Conservation (phyloP, 2,888 invertebrate species). For the Hydraecia micacea region DNA sequence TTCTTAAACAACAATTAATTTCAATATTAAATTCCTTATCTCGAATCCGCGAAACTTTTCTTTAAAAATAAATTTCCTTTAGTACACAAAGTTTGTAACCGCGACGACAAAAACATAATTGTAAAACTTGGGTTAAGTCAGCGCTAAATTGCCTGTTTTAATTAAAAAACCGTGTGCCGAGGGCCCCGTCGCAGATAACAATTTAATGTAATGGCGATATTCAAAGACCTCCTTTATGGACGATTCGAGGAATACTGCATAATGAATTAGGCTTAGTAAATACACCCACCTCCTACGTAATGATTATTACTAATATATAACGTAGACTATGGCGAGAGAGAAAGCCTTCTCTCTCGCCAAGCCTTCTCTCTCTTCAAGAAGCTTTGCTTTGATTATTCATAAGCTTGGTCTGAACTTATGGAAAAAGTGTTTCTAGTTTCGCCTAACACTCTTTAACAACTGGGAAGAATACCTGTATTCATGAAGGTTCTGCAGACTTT, state of each 20-base stretch:
- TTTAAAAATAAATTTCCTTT: constrained; percentile 72
- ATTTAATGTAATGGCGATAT: constrained; percentile 85
- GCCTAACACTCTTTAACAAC: constrained; percentile 60
- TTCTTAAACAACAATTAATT: constrained; percentile 54
- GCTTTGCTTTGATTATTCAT: constrained; percentile 62
- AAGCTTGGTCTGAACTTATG: constrained; percentile 64
- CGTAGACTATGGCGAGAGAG: constrained; percentile 46
- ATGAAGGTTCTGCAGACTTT: constrained; percentile 71
- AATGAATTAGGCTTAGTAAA: constrained; percentile 77
- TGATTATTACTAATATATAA: constrained; percentile 47
- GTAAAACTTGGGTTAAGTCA: constrained; percentile 81
- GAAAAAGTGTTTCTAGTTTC: constrained; percentile 64
- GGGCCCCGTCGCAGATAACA: constrained; percentile 83
- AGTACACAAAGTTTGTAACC: constrained; percentile 72
- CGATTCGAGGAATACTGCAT: constrained; percentile 80
- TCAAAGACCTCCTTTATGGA: constrained; percentile 84
- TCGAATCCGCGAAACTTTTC: constrained; percentile 53
- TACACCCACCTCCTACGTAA: constrained; percentile 58
- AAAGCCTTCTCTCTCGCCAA: no score
- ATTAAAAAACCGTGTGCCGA: constrained; percentile 85
- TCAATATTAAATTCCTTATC: constrained; percentile 63
- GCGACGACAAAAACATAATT: constrained; percentile 80
- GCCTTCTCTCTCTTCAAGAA: no score
- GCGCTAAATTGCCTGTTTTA: constrained; percentile 85
- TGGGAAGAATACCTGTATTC: constrained; percentile 69